Evolutionary conservation across 1,140 invertebrate species (phyloP).

Genomic region (Zelostemma sp.): DNA sequence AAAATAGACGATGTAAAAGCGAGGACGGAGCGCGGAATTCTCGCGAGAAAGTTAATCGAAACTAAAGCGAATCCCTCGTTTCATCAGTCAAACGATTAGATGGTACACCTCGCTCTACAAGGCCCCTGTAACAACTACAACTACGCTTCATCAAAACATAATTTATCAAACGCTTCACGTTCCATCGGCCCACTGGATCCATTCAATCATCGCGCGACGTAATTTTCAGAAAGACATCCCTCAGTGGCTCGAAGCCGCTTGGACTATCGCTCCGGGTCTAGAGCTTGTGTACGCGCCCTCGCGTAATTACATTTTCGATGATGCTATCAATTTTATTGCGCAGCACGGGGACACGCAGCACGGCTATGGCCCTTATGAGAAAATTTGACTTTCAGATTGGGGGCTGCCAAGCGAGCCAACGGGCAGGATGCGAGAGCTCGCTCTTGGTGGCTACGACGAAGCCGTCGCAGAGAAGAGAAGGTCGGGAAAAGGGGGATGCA

Average conservation of each 20-base stretch:
- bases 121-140: not conserved
- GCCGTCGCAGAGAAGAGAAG: conserved; percentile 17
- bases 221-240: conserved; percentile 1
- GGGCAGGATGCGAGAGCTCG: conserved; percentile 25
- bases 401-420: conserved; percentile 46
- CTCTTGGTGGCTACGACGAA: not conserved
- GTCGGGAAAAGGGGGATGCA: conserved; percentile 37
- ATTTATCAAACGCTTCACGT: conserved; percentile 1
- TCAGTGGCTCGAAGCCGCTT: not conserved
- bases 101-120: not conserved
- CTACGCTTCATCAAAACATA: conserved; percentile 3
- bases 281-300: conserved; percentile 37
- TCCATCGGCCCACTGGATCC: not conserved
- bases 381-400: conserved; percentile 68
- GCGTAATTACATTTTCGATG: conserved; percentile 66
- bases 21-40: too few relatives aligned
- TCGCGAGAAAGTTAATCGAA: not conserved
- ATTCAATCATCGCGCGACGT: not conserved
- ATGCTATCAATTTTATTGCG: conserved; percentile 66
- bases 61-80: not conserved
- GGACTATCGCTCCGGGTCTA: conserved; percentile 9
- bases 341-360: conserved; percentile 12
- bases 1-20: too few relatives aligned
- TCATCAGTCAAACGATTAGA: conserved; percentile 3
- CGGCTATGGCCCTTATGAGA: conserved; percentile 52